Base-by-base conservation (phyloP, 1,140 invertebrate species). In the Akabosia matsudoensis region DNA sequence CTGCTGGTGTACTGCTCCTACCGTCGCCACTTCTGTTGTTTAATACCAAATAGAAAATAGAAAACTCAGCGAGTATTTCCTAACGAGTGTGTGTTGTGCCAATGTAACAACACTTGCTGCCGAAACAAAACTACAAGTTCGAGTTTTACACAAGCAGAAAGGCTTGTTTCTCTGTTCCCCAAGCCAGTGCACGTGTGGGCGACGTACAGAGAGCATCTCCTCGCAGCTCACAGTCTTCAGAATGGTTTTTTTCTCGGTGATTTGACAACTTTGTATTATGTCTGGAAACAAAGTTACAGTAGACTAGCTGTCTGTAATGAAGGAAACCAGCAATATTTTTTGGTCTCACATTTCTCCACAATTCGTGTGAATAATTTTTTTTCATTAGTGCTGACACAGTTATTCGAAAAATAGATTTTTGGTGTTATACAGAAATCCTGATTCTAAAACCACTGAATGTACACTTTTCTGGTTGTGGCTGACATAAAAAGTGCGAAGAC, bases 341-440 rank as follows among this genome's bases (percentile, higher is more conserved):
- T n/a, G n/a, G 61, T 67, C 61, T 67, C 61, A 67, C 61, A 67
- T 67, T 67, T 67, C 61, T 67, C 61, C 61, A 31, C 28, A n/a
- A 7, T 67, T 7, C 24, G 22, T 22, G n/a, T 56, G 54, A 4
- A 56, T 56, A 56, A 56, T 22, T 7, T 10, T 56, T 45, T 45
- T 10, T 18, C 37, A 18, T 45, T 45, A 45, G 7, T 45, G 37
- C 37, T 45, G 37, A 7, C 37, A 45, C 18, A 10, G 18, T 45
- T 45, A 45, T 18, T 45, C n/a, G n/a, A n/a, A n/a, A n/a, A n/a
- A n/a, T n/a, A n/a, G n/a, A 45, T 45, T 45, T 45, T 45, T 45
- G 37, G n/a, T n/a, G n/a, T n/a, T n/a, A 45, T 45, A 45, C 37
- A 45, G 7, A 45, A 45, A n/a, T n/a, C n/a, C n/a, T n/a, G n/a